Evolutionary conservation across 1,140 invertebrate species (phyloP).

Genomic region (Drosophila nebulosa): DNA sequence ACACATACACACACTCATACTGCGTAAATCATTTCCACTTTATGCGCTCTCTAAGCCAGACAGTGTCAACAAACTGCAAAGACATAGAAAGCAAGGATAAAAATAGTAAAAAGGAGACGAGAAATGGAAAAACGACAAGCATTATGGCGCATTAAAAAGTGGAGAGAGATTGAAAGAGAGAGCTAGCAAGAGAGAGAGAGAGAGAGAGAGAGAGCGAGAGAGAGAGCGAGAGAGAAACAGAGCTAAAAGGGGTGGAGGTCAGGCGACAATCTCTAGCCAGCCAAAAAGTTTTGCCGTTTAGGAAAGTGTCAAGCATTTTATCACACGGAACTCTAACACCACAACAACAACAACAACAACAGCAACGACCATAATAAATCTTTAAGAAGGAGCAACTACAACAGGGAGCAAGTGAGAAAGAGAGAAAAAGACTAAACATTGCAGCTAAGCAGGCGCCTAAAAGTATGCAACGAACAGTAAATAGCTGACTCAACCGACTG

Average conservation of each 20-base stretch:
- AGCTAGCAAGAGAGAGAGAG: neutral
- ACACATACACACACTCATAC: conserved; percentile 31
- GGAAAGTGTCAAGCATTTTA: conserved; percentile 79
- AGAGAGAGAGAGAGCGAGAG: conserved; percentile 13
- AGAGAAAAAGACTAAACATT: conserved; percentile 26
- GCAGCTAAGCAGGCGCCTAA: conserved; percentile 59
- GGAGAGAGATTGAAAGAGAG: conserved; percentile 15
- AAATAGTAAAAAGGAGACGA: neutral
- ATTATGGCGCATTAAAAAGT: conserved; percentile 71
- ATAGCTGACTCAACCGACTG: conserved; percentile 30
- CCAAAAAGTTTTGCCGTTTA: conserved; percentile 77
- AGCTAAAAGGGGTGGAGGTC: neutral
- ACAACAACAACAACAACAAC: conserved; percentile 44
- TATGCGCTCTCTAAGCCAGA: conserved; percentile 73
- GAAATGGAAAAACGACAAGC: conserved; percentile 18
- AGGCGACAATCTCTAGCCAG: conserved; percentile 61
- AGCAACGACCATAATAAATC: conserved; percentile 59
- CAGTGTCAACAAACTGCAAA: conserved; percentile 76
- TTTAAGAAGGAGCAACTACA: conserved; percentile 33
- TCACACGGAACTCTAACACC: conserved; percentile 50
- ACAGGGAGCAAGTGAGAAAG: neutral
- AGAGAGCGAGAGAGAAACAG: conserved; percentile 4
- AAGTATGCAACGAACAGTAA: conserved; percentile 61
- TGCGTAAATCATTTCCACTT: conserved; percentile 77
- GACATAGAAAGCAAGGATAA: conserved; percentile 17